These are phyloP conservation scores for Poeciliopsis paucimaculata DNA, from an alignment of 2,797 vertebrate genomes.

Conservation along the genomic window DNA sequence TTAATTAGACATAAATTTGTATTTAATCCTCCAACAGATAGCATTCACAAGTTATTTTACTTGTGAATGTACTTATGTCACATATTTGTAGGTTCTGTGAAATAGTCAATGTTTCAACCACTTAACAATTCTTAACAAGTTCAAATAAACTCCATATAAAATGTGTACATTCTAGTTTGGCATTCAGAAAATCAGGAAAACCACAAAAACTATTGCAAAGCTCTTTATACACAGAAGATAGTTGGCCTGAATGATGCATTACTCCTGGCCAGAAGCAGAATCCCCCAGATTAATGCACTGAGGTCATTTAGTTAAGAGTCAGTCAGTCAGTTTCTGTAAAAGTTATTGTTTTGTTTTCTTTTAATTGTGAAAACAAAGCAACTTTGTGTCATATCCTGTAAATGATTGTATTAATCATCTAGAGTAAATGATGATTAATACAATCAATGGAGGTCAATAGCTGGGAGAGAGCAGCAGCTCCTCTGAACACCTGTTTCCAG, in stretches of 20 bases:
- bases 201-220: not conserved
- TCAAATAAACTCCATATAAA: not conserved
- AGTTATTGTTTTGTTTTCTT: not conserved
- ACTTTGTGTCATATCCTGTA: not conserved
- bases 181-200: not conserved
- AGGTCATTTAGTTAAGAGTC: not conserved
- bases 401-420: not conserved
- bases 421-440: no score
- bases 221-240: not conserved
- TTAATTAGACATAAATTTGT: not conserved
- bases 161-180: not conserved
- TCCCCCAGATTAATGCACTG: not conserved
- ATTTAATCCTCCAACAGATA: no score
- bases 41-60: no score
- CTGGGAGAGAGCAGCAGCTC: not conserved
- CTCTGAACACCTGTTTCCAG: slow-evolving; percentile 7
- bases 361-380: not conserved
- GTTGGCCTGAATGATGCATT: not conserved
- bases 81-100: not conserved
- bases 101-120: not conserved
- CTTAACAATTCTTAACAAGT: not conserved
- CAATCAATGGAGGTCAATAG: not conserved
- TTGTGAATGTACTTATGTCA: not conserved
- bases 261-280: not conserved
- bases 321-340: not conserved